A percentile compares a stretch with the other conserved stretches of the same genome.
Conservation (phyloP, 2,113 vertebrate species). For the Myrmophylax atrothorax region DNA sequence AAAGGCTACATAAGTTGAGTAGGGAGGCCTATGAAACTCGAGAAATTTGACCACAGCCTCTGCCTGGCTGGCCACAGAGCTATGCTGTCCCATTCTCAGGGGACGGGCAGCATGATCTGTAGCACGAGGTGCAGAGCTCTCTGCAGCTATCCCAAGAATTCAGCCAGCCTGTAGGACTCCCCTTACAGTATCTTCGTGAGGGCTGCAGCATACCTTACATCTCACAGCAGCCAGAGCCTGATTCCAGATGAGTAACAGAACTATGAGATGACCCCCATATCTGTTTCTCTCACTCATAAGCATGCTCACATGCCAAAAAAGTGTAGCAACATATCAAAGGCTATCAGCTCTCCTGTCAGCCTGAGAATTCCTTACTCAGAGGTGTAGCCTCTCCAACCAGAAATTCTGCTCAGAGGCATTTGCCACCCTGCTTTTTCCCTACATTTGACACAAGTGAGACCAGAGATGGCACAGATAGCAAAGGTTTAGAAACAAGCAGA, state of each 20-base stretch:
- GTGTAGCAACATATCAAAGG: neutral
- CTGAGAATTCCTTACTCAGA: conserved; percentile 4
- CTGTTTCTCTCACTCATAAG: neutral
- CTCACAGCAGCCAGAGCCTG: neutral
- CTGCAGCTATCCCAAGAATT: conserved; percentile 26
- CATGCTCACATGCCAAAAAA: neutral
- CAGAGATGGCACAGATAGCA: neutral
- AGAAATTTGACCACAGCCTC: neutral
- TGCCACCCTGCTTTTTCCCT: neutral
- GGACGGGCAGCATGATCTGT: conserved; percentile 17
- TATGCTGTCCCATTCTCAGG: neutral
- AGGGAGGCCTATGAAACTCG: neutral
- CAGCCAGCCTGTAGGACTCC: neutral
- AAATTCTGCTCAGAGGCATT: neutral
- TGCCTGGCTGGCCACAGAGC: neutral
- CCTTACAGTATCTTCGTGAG: conserved; percentile 1
- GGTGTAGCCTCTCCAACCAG: neutral
- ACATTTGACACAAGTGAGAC: neutral
- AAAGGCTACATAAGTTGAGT: neutral
- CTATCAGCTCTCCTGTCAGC: conserved; percentile 12
- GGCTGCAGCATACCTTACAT: neutral
- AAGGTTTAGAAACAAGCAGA: neutral
- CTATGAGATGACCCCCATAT: neutral
- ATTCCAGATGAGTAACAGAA: conserved; percentile 20
- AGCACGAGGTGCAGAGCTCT: conserved; percentile 40